Evolutionary conservation across 2,113 vertebrate species (phyloP).

Genomic region (Callopanchax toddi): DNA sequence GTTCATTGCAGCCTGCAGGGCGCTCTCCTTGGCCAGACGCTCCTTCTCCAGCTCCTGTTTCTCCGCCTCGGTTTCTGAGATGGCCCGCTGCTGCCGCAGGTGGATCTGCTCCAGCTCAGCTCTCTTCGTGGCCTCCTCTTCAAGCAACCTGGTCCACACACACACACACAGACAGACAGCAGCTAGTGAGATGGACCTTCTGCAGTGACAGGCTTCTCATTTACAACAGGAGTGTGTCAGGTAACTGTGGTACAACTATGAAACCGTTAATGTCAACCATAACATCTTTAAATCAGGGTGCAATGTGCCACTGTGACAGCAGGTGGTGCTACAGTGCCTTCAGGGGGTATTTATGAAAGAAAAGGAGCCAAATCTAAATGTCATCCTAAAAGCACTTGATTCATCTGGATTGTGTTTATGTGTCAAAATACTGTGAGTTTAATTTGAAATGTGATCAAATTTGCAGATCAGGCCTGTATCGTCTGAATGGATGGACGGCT

Average conservation of each 20-base stretch:
- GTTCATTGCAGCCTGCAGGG: constrained; percentile 88
- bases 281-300: background rate
- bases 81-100: constrained; percentile 88
- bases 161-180: background rate
- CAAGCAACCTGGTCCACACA: constrained; percentile 83
- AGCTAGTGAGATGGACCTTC: too few relatives aligned
- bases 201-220: too few relatives aligned
- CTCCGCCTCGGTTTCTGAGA: constrained; percentile 90
- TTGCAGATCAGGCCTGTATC: too few relatives aligned
- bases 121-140: constrained; percentile 91
- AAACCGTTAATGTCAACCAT: background rate
- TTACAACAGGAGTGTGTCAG: too few relatives aligned
- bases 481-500: too few relatives aligned
- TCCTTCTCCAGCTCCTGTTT: constrained; percentile 92
- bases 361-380: background rate
- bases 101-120: constrained; percentile 91
- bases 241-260: too few relatives aligned
- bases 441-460: too few relatives aligned
- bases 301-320: constrained; percentile 14
- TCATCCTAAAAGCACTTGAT: too few relatives aligned
- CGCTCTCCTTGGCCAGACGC: constrained; percentile 85
- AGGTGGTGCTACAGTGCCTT: constrained; percentile 47
- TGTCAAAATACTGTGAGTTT: too few relatives aligned
- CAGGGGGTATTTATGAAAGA: too few relatives aligned
- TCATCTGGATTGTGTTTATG: too few relatives aligned